Evolutionary conservation across 2,888 invertebrate genomes (phyloP), one percentile per base, ranked within the genome.

Genomic region (Oligia fasciuncula): DNA sequence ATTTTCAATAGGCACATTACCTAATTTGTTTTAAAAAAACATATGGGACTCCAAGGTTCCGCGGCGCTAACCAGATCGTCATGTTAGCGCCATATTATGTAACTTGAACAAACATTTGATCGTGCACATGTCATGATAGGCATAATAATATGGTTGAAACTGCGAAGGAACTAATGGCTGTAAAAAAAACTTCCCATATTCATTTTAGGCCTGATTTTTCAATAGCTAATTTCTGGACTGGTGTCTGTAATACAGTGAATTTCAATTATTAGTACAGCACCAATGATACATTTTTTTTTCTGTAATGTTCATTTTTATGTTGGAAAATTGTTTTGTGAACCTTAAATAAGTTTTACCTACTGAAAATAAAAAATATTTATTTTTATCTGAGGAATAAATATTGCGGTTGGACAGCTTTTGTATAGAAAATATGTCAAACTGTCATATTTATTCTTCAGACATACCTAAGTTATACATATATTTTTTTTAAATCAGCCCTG

Each of bases 1-100:
- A 92, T 94, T 88, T 91, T 91, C 94, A 95, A 95, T 95, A 94
- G 93, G 92, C 91, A 91, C 92, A 93, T 94, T 95, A 94, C 95
- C 94, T 94, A 95, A 95, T 95, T 95, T 95, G 95, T 95, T 93
- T 93, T 13, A 93, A 35, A 93, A 91, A 77, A 85, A 79, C 95
- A 95, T 93, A 95, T 95, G 94, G 91, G 90, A 85, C 83, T 81
- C 87, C 95, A 95, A 95, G 94, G 94, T 87, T 90, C 66, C 81
- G 83, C 72, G 80, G 82, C 82, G 90, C 89, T 91, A 91, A 91
- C 88, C 83, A 84, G 83, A 73, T 73, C 77, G 76, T 81, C 85
- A 85, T 84, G 83, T 72, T 83, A 83, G 73, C 80, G 79, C 79
- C 76, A 79, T 78, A 73, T 84, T 80, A 86, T 85, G 81, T 83